phyloP scores from a whole-genome alignment of 2,888 invertebrate species.

The Artemia sp. region DNA sequence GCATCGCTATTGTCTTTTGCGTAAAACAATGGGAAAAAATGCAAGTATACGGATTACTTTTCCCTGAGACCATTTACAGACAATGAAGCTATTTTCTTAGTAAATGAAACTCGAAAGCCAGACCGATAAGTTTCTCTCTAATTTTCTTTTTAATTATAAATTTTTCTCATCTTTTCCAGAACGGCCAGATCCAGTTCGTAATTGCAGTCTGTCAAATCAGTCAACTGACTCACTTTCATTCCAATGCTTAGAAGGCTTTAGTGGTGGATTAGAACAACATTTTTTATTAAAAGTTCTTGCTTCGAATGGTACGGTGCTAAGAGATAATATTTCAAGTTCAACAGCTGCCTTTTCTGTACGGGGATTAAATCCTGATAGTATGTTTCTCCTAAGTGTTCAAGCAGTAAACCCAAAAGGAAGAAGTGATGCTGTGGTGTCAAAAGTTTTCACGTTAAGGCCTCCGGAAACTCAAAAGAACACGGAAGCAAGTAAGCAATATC shows the following conservation, averaged over 20 bases:
- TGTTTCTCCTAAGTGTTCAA: constrained; percentile 48
- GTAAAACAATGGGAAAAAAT: no score
- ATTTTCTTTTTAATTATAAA: no score
- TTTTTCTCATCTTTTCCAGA: constrained; percentile 4
- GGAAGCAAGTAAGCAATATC: constrained; percentile 18
- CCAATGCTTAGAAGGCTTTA: constrained; percentile 70
- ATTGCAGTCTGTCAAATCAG: constrained; percentile 74
- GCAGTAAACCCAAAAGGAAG: constrained; percentile 73
- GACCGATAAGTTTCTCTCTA: no score
- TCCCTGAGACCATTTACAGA: no score
- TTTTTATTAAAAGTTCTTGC: constrained; percentile 65
- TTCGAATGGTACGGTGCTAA: constrained; percentile 37
- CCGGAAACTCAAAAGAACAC: constrained; percentile 22
- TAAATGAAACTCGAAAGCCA: no score
- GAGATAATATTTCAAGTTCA: constrained; percentile 41
- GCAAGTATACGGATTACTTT: no score
- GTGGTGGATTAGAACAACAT: constrained; percentile 68
- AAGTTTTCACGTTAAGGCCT: constrained; percentile 20
- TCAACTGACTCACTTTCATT: constrained; percentile 65
- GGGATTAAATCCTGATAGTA: constrained; percentile 35
- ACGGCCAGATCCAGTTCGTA: constrained; percentile 59
- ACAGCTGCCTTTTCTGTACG: constrained; percentile 27
- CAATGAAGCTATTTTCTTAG: no score
- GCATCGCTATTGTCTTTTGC: no score
- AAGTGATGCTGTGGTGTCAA: constrained; percentile 52